Base-by-base conservation (phyloP, 1,140 invertebrate species). In the Grapholita molesta region DNA sequence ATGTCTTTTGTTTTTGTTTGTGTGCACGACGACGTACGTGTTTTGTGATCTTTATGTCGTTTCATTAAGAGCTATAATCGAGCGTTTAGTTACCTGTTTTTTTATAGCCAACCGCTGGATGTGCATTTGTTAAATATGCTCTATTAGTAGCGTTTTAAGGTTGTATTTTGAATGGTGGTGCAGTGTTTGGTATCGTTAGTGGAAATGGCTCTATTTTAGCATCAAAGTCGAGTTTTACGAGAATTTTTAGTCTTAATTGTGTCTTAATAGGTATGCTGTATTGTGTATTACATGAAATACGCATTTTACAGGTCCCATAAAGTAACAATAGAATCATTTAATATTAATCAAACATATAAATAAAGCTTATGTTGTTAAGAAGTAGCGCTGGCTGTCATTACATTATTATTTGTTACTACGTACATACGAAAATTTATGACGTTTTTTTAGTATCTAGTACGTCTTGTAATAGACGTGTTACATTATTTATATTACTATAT, bases 1-100 rank as follows among this genome's bases (percentile, higher is more conserved):
- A 72, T 72, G 71, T 48, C 69, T 61, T 68, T 64, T 72, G 61
- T 72, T 71, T 65, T 71, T 67, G 64, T 71, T 71, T 66, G 18
- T 11, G 66, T 52, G 23, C 35, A 38, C 35, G 15, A 38, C 35
- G 33, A 12, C 12, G n/a, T n/a, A n/a, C 33, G 18, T 33, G 33
- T 30, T n/a, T 68, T 68, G 28, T 64, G 23, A 12, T 67, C 70
- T 67, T 28, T 71, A 67, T 18, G 38, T 48, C 38, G 38, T 18
- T 18, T 48, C n/a, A 5, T 21, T 48, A 21, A 48, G 18, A 48
- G 18, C 42, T 48, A 48, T 32, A 15, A n/a, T 61, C 24, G 21
- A 25, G 53, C 23, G 24, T 12, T 12, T 21, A 30, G 25, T 61
- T 32, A 7, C 7, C n/a, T 18, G 12, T 30, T 25, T 61, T 25